Conservation (phyloP, 2,797 vertebrate species). For the Sebastiscus albofasciatus region DNA sequence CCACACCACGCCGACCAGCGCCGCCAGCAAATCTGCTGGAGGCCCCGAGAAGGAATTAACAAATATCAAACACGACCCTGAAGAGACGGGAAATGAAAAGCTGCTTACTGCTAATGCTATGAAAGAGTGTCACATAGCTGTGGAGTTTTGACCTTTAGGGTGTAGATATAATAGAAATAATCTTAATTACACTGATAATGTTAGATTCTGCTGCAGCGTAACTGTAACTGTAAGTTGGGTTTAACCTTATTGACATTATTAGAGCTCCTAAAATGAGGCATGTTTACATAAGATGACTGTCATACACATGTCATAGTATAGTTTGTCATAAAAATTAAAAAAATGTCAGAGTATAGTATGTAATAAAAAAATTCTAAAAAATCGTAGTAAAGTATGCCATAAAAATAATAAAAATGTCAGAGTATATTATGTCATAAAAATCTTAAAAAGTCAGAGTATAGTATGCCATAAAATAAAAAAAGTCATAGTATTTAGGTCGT, state of each 20-base stretch:
- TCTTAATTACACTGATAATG: neutral
- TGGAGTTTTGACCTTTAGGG: neutral
- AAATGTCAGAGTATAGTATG: too few species aligned
- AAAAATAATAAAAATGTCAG: too few species aligned
- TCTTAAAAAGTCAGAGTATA: too few species aligned
- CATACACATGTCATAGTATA: too few species aligned
- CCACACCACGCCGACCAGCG: neutral
- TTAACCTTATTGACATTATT: neutral
- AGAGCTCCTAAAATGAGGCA: neutral
- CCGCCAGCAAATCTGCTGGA: conserved; percentile 34
- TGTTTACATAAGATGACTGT: neutral
- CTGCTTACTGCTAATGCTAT: neutral
- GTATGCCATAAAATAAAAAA: too few species aligned
- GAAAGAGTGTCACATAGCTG: neutral
- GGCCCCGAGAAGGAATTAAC: conserved; percentile 18
- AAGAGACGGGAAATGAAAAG: conserved; percentile 11
- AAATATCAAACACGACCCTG: neutral
- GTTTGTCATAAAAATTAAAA: accelerated
- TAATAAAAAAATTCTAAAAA: too few species aligned
- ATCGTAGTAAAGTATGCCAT: too few species aligned
- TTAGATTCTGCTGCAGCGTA: neutral
- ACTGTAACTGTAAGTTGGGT: too few species aligned
- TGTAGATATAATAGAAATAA: neutral
- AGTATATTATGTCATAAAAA: too few species aligned
- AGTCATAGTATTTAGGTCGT: too few species aligned